These are phyloP conservation scores for Agrotis exclamationis DNA, from an alignment of 2,888 invertebrate species.

Conservation along the genomic window DNA sequence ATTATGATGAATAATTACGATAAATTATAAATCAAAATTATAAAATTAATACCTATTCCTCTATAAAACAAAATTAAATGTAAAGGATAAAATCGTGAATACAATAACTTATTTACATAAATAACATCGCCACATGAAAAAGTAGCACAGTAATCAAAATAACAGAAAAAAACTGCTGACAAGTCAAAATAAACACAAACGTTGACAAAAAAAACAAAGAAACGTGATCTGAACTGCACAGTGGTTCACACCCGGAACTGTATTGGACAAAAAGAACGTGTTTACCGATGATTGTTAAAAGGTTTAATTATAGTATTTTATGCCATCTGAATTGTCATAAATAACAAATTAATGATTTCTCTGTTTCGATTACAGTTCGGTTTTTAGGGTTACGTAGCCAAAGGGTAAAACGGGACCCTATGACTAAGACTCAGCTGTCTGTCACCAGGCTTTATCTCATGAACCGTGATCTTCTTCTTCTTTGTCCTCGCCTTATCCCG, in stretches of 20 bases:
- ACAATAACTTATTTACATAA: conserved; percentile 15
- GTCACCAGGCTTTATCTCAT: too few relatives aligned
- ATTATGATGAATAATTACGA: neutral
- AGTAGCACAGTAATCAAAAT: conserved; percentile 21
- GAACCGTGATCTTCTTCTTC: too few relatives aligned
- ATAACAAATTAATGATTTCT: conserved; percentile 6
- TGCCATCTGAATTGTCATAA: conserved; percentile 4
- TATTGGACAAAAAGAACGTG: conserved; percentile 37
- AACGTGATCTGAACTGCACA: conserved; percentile 53
- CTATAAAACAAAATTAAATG: neutral
- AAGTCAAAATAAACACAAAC: conserved; percentile 45
- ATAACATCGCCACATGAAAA: conserved; percentile 22
- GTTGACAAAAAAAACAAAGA: conserved; percentile 30
- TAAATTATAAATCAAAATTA: neutral
- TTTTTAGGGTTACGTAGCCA: neutral
- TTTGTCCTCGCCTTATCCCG: too few relatives aligned
- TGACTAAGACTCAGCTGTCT: too few relatives aligned
- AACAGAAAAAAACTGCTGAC: conserved; percentile 41
- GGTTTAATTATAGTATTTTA: conserved; percentile 29
- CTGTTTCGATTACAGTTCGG: neutral
- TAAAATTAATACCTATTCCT: neutral
- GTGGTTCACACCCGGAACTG: conserved; percentile 58
- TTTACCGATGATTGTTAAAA: conserved; percentile 2
- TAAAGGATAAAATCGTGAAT: neutral
- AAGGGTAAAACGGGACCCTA: too few relatives aligned